phyloP scores from a whole-genome alignment of 2,797 vertebrate genomes.

The Kryptopterus vitreolus region DNA sequence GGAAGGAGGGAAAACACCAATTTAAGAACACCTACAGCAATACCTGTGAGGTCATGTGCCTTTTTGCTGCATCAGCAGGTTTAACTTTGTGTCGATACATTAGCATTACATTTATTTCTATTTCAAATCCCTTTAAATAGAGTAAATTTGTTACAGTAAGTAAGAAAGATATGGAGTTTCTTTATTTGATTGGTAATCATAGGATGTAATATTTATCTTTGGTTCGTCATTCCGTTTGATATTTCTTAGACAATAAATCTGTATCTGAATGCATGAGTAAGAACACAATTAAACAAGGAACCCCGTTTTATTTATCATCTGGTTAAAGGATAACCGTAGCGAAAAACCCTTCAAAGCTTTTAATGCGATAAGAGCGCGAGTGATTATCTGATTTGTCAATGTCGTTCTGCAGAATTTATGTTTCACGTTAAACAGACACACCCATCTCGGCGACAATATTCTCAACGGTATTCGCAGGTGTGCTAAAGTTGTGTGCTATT shows the following conservation, averaged over 20 bases:
- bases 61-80: background rate
- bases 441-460: background rate
- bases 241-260: background rate
- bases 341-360: no score
- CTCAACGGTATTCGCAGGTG: background rate
- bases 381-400: no score
- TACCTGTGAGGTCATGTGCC: background rate
- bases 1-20: background rate
- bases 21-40: background rate
- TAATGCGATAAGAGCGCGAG: background rate
- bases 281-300: no score
- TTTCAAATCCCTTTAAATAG: background rate
- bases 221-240: background rate
- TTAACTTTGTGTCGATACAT: background rate
- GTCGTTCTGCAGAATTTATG: background rate
- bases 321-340: background rate
- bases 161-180: background rate
- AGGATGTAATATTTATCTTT: background rate
- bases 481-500: background rate
- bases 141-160: background rate
- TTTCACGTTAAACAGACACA: constrained; percentile 6
- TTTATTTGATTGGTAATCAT: background rate
- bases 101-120: background rate
- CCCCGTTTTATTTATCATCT: background rate
- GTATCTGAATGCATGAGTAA: background rate